Base-by-base conservation (phyloP, 2,888 invertebrate species). In the Boloria selene region DNA sequence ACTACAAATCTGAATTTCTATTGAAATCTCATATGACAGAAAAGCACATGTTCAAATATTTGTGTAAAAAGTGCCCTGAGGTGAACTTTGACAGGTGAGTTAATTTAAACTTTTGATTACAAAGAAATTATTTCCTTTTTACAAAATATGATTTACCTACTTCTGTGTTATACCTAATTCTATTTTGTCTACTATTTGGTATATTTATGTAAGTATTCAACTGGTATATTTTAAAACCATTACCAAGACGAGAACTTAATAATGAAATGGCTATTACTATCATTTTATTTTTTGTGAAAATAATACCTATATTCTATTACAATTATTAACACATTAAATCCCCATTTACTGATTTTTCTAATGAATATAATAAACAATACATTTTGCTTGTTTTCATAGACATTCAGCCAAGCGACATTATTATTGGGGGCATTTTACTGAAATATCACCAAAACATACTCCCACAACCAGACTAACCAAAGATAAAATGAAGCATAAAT, bases 11-110 rank as follows among this genome's bases (percentile, higher is more conserved):
- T 0, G 85, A 87, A n/a, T 87, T 86, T 56, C 74, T 90, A 22
- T 71, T 91, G 16, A 85, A 85, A 72, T 82, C 80, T 0, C 91
- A 92, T 49, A 84, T 87, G 77, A 86, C 85, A 38, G 88, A 88
- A 47, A 89, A 91, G 71, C 91, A 92, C 65, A 82, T 87, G 82
- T 90, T 86, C 74, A 92, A 92, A 72, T 92, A 89, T 78, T 70
- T 90, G n/a, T 92, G 91, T 75, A 86, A 77, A 50, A 85, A 87
- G 73, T 92, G 91, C 68, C 84, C 86, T 3, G 89, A 90, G 81
- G 90, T 92, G 44, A 85, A 74, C 74, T 92, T 85, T 78, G 84
- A 88, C 72, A 80, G 86, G 91, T 90, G 72, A 81, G 82, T 16
- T 47, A 47, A 16, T 47, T 47, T 47, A 38, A 38, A 38, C 31